These are phyloP conservation scores for Actinemys pallida DNA, from an alignment of 2,113 vertebrate species.

Conservation along the genomic window DNA sequence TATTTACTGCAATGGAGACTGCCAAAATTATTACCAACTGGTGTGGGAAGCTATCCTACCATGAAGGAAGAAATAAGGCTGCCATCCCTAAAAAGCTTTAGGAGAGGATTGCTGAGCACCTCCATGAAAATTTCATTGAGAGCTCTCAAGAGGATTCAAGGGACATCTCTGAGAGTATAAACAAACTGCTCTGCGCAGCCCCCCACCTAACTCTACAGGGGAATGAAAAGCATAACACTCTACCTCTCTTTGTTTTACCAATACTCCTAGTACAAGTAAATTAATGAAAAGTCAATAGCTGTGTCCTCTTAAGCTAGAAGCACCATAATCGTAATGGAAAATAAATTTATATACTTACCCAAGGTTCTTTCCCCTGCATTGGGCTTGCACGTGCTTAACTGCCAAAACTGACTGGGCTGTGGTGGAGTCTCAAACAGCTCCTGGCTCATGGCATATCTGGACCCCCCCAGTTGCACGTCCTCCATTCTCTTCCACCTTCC, in stretches of 20 bases:
- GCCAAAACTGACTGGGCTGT: neutral
- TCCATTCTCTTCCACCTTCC: neutral
- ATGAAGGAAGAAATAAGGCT: neutral
- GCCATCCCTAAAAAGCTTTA: neutral
- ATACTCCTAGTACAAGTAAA: neutral
- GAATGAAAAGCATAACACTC: neutral
- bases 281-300: neutral
- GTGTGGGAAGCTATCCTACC: neutral
- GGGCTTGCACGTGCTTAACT: neutral
- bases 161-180: too few relatives aligned
- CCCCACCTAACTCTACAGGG: neutral
- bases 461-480: too few relatives aligned
- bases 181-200: too few relatives aligned
- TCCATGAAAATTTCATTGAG: neutral
- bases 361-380: too few relatives aligned
- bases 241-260: neutral
- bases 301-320: neutral
- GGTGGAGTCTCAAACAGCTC: neutral
- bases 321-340: neutral
- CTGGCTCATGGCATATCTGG: neutral
- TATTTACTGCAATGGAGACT: neutral
- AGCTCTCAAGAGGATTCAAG: neutral
- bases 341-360: too few relatives aligned
- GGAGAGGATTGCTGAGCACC: neutral
- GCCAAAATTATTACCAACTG: neutral